Conservation (phyloP, 2,113 vertebrate genomes). For the Guaruba guarouba region DNA sequence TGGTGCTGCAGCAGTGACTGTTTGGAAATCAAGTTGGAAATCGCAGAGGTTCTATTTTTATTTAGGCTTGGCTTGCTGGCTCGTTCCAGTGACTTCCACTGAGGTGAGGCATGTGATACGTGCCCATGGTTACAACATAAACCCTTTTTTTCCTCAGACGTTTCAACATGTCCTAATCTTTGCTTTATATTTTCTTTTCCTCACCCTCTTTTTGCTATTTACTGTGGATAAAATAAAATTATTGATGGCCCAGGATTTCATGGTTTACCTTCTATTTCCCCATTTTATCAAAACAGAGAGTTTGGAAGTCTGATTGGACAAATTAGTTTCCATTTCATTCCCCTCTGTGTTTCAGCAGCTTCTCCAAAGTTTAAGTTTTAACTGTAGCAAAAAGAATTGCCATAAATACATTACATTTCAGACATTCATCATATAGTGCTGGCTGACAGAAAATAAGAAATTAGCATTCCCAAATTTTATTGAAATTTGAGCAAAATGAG, state of each 20-base stretch:
- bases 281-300: not conserved
- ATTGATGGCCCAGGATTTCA: not conserved
- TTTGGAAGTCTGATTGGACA: not conserved
- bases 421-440: not conserved
- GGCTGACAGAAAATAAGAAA: not conserved
- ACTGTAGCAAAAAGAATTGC: not conserved
- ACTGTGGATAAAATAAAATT: not conserved
- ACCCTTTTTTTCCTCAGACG: not conserved
- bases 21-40: not conserved
- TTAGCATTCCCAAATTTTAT: not conserved
- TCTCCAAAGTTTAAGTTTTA: not conserved
- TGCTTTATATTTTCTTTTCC: not conserved
- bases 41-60: not conserved
- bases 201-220: not conserved
- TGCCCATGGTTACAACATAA: not conserved
- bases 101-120: not conserved
- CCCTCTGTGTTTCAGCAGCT: not conserved
- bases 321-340: not conserved
- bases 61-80: not conserved
- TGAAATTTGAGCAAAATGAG: not conserved
- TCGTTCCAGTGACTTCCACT: not conserved
- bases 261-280: not conserved
- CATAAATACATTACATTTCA: not conserved
- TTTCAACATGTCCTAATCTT: not conserved
- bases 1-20: not conserved